A percentile compares a stretch with the other conserved stretches of the same genome.
Conservation (phyloP, 2,113 vertebrate species). For the Baryphthengus martii region DNA sequence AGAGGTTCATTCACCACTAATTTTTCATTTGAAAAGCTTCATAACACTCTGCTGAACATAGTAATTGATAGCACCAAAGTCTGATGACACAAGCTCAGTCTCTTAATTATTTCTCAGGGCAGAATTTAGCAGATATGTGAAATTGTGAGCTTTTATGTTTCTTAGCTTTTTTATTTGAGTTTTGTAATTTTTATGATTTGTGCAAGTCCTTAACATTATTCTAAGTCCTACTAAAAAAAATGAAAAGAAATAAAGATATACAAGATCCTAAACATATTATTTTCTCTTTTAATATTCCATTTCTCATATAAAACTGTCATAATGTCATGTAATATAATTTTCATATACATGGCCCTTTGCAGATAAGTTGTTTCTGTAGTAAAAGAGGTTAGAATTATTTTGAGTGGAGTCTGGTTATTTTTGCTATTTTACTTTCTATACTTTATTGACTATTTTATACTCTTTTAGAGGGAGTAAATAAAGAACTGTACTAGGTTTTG, state of each 20-base stretch:
- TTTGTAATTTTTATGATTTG: neutral
- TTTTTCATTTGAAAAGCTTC: conserved; percentile 28
- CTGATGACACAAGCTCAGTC: neutral
- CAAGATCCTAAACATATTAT: neutral
- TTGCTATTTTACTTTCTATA: neutral
- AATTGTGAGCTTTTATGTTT: neutral
- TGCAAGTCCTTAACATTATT: neutral
- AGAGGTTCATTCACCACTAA: conserved; percentile 4
- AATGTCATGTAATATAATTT: neutral
- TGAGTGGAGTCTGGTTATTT: neutral
- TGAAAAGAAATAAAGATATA: neutral
- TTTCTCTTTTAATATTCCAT: neutral
- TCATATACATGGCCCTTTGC: neutral
- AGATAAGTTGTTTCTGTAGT: neutral
- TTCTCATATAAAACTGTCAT: neutral
- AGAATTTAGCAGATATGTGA: neutral
- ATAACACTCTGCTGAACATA: neutral
- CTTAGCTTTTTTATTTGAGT: neutral
- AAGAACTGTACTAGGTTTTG: neutral
- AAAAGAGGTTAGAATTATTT: neutral
- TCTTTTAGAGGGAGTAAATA: neutral
- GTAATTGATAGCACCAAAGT: neutral
- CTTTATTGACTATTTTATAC: neutral
- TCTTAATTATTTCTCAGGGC: neutral
- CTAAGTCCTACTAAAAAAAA: neutral